A percentile compares a stretch with the other conserved stretches of the same genome.
Conservation (phyloP, 1,140 invertebrate genomes). For the Heliconius himera region DNA sequence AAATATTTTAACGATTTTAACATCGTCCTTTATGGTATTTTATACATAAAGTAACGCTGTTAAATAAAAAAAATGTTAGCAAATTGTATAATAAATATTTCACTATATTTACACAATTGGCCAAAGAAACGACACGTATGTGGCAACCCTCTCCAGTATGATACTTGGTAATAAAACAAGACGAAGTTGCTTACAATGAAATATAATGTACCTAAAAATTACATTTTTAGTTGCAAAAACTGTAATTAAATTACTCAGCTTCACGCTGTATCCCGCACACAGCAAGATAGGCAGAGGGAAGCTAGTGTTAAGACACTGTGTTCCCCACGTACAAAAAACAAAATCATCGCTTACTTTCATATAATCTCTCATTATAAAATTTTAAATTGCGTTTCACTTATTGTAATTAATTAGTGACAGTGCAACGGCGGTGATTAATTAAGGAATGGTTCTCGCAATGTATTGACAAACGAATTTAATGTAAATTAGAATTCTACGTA, state of each 20-base stretch:
- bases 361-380: constrained; percentile 33
- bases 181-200: constrained; percentile 25
- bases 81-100: background rate
- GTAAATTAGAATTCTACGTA: background rate
- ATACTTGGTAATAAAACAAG: constrained; percentile 32
- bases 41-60: background rate
- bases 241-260: constrained; percentile 29
- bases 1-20: background rate
- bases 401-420: constrained; percentile 9
- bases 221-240: constrained; percentile 41
- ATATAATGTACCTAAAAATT: constrained; percentile 22
- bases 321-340: constrained; percentile 25
- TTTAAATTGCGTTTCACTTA: constrained; percentile 24
- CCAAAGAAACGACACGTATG: constrained; percentile 27
- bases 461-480: background rate
- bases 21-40: background rate
- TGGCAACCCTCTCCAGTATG: constrained; percentile 35
- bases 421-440: background rate
- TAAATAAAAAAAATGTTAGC: background rate
- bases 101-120: constrained; percentile 42
- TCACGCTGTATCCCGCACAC: too few species aligned
- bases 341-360: constrained; percentile 38
- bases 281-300: too few species aligned
- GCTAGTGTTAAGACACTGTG: too few species aligned
- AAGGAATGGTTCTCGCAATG: background rate